Evolutionary conservation across 2,888 invertebrate species (phyloP).

Genomic region (Unio delphinus): DNA sequence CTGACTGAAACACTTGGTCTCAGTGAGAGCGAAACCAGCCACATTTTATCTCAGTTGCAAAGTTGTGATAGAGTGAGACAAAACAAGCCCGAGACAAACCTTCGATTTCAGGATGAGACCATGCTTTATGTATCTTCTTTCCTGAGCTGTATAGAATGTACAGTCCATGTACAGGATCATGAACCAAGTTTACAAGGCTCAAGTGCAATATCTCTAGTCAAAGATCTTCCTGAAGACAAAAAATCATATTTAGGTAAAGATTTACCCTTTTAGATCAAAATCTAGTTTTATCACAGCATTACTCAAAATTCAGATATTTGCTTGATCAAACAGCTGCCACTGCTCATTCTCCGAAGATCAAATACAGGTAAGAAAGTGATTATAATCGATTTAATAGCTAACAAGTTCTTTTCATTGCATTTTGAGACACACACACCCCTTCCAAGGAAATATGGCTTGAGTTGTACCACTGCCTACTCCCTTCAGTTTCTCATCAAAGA

Average conservation of each 20-base stretch:
- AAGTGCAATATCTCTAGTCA: conserved; percentile 39
- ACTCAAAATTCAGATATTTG: too few species aligned
- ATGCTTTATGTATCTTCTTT: conserved; percentile 53
- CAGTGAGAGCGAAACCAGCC: conserved; percentile 43
- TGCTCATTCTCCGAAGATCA: too few species aligned
- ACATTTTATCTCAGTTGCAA: conserved; percentile 39
- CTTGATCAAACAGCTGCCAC: too few species aligned
- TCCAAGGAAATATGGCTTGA: too few species aligned
- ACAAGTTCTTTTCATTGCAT: too few species aligned
- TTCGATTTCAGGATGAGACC: conserved; percentile 41
- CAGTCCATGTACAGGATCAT: conserved; percentile 36
- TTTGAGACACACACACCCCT: too few species aligned
- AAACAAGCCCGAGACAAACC: conserved; percentile 21
- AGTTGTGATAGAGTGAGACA: conserved; percentile 16
- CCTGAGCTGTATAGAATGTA: conserved; percentile 63
- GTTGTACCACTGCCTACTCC: too few species aligned
- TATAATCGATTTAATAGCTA: too few species aligned
- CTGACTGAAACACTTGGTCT: conserved; percentile 35
- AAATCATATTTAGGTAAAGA: conserved; percentile 50
- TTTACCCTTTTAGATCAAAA: too few species aligned
- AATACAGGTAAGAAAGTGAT: too few species aligned
- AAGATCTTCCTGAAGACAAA: conserved; percentile 52
- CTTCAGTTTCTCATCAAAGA: too few species aligned
- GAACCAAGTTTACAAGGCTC: conserved; percentile 22
- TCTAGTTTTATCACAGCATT: too few species aligned